A percentile compares a stretch with the other conserved stretches of the same genome.
phyloP scores from a whole-genome alignment of 2,888 invertebrate species.

The Hydriomena furcata region DNA sequence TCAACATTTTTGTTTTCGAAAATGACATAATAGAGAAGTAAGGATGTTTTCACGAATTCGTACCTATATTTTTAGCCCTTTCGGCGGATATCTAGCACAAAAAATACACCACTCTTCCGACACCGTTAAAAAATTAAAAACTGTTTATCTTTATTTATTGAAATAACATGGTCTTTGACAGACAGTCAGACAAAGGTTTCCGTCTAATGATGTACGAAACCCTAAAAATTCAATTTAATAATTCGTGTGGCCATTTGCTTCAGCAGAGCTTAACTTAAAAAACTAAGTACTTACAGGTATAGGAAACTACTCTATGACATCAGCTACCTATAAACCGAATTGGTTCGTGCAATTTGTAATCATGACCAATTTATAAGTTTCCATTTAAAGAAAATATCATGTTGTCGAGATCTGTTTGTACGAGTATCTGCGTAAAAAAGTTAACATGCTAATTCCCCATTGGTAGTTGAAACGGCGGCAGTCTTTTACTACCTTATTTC shows the following conservation, averaged over 20 bases:
- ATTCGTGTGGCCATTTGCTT: background rate
- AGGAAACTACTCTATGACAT: conserved; percentile 35
- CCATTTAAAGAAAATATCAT: conserved; percentile 36
- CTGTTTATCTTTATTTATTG: no score
- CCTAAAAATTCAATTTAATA: no score
- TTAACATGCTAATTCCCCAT: conserved; percentile 27
- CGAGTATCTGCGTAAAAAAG: conserved; percentile 25
- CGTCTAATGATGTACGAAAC: no score
- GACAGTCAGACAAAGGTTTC: no score
- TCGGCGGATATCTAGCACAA: no score
- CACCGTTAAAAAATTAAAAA: no score
- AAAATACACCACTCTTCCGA: no score
- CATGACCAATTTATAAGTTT: conserved; percentile 31
- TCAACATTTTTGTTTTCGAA: no score
- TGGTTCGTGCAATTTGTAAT: conserved; percentile 31
- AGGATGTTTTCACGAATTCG: no score
- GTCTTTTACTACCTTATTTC: conserved; percentile 43
- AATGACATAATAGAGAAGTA: no score
- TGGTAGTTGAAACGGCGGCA: conserved; percentile 31
- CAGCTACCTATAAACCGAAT: conserved; percentile 31
- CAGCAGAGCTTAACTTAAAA: conserved; percentile 11
- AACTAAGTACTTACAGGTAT: conserved; percentile 27
- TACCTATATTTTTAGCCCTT: no score
- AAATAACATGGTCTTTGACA: no score
- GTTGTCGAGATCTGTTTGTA: conserved; percentile 13